phyloP scores from a whole-genome alignment of 2,797 vertebrate species.

The Lepus townsendii region DNA sequence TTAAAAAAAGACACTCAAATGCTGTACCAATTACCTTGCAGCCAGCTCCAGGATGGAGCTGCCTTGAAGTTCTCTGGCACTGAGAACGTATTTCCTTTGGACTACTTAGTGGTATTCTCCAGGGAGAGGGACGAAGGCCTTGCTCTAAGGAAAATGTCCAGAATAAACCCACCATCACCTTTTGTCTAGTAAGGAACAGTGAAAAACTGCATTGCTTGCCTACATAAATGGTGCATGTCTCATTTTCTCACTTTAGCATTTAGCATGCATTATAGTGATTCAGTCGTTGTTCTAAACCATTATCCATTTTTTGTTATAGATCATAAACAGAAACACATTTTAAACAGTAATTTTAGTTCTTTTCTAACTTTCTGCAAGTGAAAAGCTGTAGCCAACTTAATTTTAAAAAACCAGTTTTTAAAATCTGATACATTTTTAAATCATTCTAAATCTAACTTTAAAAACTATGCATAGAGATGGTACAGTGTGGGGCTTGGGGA shows the following conservation, averaged over 20 bases:
- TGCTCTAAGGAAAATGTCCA: background rate
- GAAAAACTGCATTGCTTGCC: background rate
- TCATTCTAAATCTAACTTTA: background rate
- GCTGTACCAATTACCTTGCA: background rate
- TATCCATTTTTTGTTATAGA: background rate
- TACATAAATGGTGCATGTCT: background rate
- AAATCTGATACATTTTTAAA: background rate
- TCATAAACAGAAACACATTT: background rate
- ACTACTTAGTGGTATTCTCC: background rate
- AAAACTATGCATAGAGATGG: background rate
- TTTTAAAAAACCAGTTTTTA: background rate
- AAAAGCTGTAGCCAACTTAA: background rate
- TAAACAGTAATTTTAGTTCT: background rate
- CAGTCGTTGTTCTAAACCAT: too few species aligned
- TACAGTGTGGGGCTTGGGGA: background rate
- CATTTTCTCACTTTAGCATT: background rate
- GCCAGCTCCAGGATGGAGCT: background rate
- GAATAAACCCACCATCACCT: background rate
- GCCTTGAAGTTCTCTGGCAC: background rate
- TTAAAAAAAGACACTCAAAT: background rate
- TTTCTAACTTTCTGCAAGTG: background rate
- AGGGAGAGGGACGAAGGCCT: background rate
- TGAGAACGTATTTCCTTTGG: background rate
- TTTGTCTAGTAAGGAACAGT: background rate
- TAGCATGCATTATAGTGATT: background rate